phyloP scores from a whole-genome alignment of 2,797 vertebrate species.

The Synanceia verrucosa region DNA sequence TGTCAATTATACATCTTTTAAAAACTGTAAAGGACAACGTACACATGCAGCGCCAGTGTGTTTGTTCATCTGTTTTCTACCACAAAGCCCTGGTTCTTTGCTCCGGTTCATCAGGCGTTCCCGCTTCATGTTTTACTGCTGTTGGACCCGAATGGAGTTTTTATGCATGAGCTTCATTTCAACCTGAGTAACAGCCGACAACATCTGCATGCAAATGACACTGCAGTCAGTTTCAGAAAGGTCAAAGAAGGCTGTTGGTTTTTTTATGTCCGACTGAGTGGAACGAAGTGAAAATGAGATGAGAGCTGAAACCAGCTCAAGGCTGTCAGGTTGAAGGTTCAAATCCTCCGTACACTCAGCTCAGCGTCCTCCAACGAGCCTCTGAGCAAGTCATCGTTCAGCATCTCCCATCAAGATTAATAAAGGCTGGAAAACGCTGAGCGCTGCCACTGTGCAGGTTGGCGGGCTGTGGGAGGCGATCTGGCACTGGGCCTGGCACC shows the following conservation, averaged over 20 bases:
- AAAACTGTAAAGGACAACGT: neutral
- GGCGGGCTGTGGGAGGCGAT: conserved; percentile 25
- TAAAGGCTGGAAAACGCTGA: neutral
- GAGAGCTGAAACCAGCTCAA: neutral
- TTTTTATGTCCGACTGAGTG: neutral
- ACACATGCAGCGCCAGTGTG: fast-evolving
- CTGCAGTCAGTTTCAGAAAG: conserved; percentile 17
- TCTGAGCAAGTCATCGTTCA: neutral
- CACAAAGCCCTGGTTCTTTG: neutral
- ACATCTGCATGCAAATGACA: neutral
- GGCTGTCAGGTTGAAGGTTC: neutral
- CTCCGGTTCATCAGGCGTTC: neutral
- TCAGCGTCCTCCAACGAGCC: neutral
- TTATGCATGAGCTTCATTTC: neutral
- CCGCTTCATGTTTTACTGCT: neutral
- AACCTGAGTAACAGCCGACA: neutral
- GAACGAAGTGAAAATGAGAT: neutral
- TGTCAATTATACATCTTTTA: neutral
- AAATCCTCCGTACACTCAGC: neutral
- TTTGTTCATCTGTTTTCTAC: neutral
- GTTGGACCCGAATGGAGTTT: neutral
- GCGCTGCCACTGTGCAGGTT: conserved; percentile 12
- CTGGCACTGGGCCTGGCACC: conserved; percentile 42
- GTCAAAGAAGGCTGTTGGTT: conserved; percentile 15
- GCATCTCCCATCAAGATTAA: neutral